These are phyloP conservation scores for Nyctereutes procyonoides DNA, from an alignment of 2,113 vertebrate genomes.

Conservation along the genomic window DNA sequence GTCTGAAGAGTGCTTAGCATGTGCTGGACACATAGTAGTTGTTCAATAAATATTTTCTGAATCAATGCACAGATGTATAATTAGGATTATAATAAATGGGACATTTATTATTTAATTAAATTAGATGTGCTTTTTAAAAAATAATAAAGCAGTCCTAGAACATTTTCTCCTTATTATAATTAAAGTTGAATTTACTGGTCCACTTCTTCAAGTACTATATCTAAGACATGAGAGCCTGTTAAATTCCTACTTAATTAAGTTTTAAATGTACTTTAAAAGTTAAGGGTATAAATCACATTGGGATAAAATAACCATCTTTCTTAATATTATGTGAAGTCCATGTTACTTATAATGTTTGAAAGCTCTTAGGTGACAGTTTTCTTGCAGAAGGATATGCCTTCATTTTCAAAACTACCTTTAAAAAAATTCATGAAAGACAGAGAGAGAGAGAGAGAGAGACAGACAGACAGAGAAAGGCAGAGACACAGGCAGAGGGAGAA, in stretches of 20 bases:
- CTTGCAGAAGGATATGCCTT: background rate
- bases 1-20: background rate
- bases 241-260: constrained; percentile 70
- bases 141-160: constrained; percentile 31
- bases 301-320: constrained; percentile 42
- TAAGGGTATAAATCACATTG: constrained; percentile 48
- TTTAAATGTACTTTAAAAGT: constrained; percentile 69
- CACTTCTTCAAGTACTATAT: constrained; percentile 53
- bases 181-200: constrained; percentile 74
- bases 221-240: constrained; percentile 49
- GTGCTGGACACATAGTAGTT: constrained; percentile 28
- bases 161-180: constrained; percentile 59
- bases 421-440: no score
- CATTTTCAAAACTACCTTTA: background rate
- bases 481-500: no score
- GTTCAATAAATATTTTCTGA: constrained; percentile 55
- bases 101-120: constrained; percentile 53
- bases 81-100: constrained; percentile 53
- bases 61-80: background rate
- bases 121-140: constrained; percentile 63
- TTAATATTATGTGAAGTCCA: constrained; percentile 26
- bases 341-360: constrained; percentile 7
- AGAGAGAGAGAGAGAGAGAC: no score
- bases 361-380: background rate
- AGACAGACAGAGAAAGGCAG: no score